These are phyloP conservation scores for Myotis brandtii DNA, from an alignment of 2,113 vertebrate genomes.

Conservation along the genomic window DNA sequence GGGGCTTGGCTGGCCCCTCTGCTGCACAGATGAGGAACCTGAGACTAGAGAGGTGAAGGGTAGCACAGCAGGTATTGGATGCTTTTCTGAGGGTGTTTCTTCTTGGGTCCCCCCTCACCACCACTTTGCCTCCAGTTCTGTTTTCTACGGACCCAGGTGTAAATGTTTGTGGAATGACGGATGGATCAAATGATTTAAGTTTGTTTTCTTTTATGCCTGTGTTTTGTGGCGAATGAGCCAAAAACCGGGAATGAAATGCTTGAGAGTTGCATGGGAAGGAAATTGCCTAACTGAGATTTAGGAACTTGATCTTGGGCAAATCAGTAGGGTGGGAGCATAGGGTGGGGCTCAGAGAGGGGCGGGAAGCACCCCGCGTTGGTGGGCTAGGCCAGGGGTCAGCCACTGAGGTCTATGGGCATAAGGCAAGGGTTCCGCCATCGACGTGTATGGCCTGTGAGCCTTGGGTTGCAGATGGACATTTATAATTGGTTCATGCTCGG, in stretches of 20 bases:
- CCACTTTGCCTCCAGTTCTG: not conserved
- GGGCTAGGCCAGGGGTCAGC: not conserved
- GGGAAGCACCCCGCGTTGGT: fast-evolving
- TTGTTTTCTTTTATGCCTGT: not conserved
- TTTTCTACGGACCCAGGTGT: not conserved
- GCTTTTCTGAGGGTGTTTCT: not conserved
- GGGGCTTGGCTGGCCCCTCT: not conserved
- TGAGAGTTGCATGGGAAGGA: conserved; percentile 23
- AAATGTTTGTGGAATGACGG: not conserved
- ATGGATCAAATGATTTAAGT: not conserved
- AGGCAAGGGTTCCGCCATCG: not conserved
- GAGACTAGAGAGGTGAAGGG: not conserved
- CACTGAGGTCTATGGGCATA: not conserved
- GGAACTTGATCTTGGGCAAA: conserved; percentile 35
- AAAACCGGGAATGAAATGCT: conserved; percentile 39
- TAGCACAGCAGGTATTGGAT: not conserved
- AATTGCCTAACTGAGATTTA: not conserved
- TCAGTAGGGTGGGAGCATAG: not conserved
- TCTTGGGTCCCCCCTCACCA: not conserved
- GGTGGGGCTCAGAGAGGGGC: not conserved
- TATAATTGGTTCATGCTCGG: not conserved
- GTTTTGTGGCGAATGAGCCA: not conserved
- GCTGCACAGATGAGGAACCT: not conserved
- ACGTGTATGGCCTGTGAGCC: not conserved
- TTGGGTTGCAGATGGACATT: not conserved